phyloP scores from a whole-genome alignment of 2,113 vertebrate genomes.

The Pseudorhombus dupliciocellatus region DNA sequence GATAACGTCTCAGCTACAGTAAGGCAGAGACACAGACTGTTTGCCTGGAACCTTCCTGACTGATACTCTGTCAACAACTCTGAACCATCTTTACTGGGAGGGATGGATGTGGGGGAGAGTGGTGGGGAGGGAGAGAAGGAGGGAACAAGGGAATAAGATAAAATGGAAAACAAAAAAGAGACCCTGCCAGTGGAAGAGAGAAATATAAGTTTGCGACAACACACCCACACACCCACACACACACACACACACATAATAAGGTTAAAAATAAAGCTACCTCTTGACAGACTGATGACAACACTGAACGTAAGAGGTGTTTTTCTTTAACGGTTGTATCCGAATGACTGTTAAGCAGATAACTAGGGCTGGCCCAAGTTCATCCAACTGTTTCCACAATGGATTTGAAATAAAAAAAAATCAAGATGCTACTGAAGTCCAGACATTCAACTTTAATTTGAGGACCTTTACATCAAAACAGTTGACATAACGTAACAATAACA shows the following conservation, averaged over 20 bases:
- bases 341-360: too few relatives aligned
- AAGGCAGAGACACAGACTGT: slow-evolving; percentile 30
- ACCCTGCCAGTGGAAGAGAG: slow-evolving; percentile 11
- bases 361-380: too few relatives aligned
- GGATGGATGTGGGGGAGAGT: background rate
- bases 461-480: too few relatives aligned
- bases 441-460: too few relatives aligned
- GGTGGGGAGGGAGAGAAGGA: background rate
- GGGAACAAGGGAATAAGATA: slow-evolving; percentile 24
- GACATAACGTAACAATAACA: too few relatives aligned
- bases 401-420: too few relatives aligned
- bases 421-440: too few relatives aligned
- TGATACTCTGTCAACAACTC: slow-evolving; percentile 46
- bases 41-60: slow-evolving; percentile 36
- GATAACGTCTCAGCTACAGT: slow-evolving; percentile 38
- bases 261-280: too few relatives aligned
- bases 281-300: too few relatives aligned
- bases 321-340: too few relatives aligned
- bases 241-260: background rate
- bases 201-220: slow-evolving; percentile 10
- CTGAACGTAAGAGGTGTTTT: too few relatives aligned
- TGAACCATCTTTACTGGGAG: slow-evolving; percentile 25
- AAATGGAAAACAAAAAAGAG: slow-evolving; percentile 18
- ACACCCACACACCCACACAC: background rate
- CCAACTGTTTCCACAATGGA: too few relatives aligned